Percentiles rank a stretch among this genome's conserved stretches.
These are phyloP conservation scores for Dendronephthya gigantea DNA, from an alignment of 64 coral and sea anemone genomes.

Conservation along the genomic window DNA sequence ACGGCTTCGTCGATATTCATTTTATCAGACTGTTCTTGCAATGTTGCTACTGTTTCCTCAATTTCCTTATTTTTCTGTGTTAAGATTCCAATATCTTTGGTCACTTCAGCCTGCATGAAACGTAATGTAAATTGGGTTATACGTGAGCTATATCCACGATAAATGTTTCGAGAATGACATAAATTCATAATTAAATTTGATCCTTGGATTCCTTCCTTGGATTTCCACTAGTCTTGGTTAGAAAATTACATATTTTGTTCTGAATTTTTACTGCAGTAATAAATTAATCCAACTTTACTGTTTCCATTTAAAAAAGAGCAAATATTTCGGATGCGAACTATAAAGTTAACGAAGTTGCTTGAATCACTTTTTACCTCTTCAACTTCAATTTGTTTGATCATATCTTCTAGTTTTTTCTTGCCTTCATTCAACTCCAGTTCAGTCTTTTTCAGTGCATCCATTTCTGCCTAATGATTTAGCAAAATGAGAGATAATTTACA, in stretches of 20 bases:
- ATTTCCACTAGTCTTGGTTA: too few relatives aligned
- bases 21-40: constrained; percentile 52
- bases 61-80: constrained; percentile 92
- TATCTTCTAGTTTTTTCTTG: constrained; percentile 61
- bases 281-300: too few relatives aligned
- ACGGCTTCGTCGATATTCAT: constrained; percentile 92
- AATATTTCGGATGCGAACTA: background rate
- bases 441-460: constrained; percentile 61
- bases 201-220: too few relatives aligned
- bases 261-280: too few relatives aligned
- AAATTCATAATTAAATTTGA: too few relatives aligned
- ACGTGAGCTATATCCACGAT: background rate
- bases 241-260: too few relatives aligned
- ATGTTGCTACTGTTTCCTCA: constrained; percentile 43
- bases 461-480: constrained; percentile 47
- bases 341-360: background rate
- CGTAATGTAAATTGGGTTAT: background rate
- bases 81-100: constrained; percentile 83
- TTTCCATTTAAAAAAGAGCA: background rate
- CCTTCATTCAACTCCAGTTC: constrained; percentile 66
- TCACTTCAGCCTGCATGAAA: constrained; percentile 78
- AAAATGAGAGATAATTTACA: background rate
- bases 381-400: constrained; percentile 67
- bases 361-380: constrained; percentile 55
- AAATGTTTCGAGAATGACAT: too few relatives aligned